Evolutionary conservation across 2,888 invertebrate species (phyloP).

Genomic region (Spisula solida): DNA sequence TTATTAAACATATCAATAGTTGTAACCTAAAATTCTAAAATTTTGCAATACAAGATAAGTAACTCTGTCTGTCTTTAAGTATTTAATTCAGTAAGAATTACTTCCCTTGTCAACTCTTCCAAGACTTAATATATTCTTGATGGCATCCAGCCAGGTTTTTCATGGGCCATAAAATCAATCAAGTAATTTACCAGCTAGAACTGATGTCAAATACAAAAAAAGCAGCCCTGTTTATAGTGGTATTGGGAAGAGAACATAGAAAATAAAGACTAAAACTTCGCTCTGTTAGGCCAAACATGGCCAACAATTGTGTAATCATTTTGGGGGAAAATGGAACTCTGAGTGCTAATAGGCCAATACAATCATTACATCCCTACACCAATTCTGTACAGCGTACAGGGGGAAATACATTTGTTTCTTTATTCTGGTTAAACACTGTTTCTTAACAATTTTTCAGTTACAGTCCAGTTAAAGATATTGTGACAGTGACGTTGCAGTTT

Average conservation of each 20-base stretch:
- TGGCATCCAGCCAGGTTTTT: conserved; percentile 49
- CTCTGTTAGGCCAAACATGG: background rate
- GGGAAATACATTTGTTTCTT: too few relatives aligned
- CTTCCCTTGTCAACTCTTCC: conserved; percentile 22
- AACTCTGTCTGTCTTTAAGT: background rate
- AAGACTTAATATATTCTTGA: conserved; percentile 11
- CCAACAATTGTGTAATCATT: background rate
- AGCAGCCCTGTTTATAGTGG: conserved; percentile 22
- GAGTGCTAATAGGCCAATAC: too few relatives aligned
- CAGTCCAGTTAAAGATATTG: too few relatives aligned
- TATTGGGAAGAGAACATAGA: background rate
- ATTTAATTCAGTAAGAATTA: conserved; percentile 15
- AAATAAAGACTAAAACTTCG: background rate
- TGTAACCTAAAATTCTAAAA: too few relatives aligned
- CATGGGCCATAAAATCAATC: conserved; percentile 55
- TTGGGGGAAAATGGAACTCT: background rate
- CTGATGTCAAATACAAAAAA: conserved; percentile 45
- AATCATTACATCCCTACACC: too few relatives aligned
- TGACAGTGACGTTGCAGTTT: too few relatives aligned
- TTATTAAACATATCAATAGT: too few relatives aligned
- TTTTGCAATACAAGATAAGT: background rate
- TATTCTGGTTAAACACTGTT: too few relatives aligned
- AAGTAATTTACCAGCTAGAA: conserved; percentile 47
- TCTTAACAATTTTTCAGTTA: too few relatives aligned
- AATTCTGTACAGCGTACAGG: too few relatives aligned